Percentiles rank a stretch among this genome's conserved stretches.
These are phyloP conservation scores for Parascotia fuliginaria DNA, from an alignment of 2,888 invertebrate species.

Conservation along the genomic window DNA sequence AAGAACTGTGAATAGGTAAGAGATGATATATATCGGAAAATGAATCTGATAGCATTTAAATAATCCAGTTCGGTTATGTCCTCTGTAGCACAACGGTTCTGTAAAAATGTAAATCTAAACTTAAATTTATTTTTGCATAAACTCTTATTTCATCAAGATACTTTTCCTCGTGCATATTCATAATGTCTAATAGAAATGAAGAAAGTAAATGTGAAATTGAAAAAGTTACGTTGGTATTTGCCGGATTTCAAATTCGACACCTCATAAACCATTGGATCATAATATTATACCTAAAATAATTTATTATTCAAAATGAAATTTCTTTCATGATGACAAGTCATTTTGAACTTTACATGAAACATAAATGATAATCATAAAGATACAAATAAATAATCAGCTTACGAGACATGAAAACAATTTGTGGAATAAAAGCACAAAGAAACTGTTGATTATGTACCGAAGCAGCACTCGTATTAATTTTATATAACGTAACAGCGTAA, in stretches of 20 bases:
- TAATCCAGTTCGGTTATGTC: no score
- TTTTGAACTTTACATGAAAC: constrained; percentile 11
- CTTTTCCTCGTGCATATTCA: no score
- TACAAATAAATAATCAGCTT: constrained; percentile 18
- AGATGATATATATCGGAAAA: neutral
- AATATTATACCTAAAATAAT: no score
- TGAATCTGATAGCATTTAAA: neutral
- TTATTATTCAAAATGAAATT: neutral
- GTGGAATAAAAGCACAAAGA: constrained; percentile 15
- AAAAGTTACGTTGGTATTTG: no score
- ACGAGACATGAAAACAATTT: constrained; percentile 5
- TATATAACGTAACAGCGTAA: neutral
- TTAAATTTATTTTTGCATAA: no score
- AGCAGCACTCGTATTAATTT: neutral
- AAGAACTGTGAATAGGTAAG: neutral
- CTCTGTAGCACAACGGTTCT: no score
- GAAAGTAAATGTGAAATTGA: no score
- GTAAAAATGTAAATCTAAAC: no score
- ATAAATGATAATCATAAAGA: neutral
- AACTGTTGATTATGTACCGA: constrained; percentile 1
- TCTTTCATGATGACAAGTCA: constrained; percentile 6
- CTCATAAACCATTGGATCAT: no score
- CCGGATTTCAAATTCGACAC: no score
- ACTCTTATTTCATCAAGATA: no score
- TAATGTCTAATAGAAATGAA: no score